phyloP scores from a whole-genome alignment of 2,797 vertebrate species.

The Mionectes olivaceus region DNA sequence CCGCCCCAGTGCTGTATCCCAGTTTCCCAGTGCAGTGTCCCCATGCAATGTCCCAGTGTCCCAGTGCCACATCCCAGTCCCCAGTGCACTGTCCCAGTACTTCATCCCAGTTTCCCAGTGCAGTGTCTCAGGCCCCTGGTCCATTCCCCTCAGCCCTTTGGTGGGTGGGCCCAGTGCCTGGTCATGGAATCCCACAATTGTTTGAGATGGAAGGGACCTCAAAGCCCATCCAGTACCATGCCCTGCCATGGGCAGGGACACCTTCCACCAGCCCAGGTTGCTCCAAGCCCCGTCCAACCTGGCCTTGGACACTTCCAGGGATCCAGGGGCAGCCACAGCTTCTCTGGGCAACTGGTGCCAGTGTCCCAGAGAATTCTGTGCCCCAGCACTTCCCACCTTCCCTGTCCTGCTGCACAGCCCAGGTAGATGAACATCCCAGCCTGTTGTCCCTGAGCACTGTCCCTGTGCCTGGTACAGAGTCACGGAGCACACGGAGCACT shows the following conservation, averaged over 20 bases:
- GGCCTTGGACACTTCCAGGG: not conserved
- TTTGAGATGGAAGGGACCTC: no score
- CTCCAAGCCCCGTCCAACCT: fast-evolving
- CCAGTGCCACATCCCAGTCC: not conserved
- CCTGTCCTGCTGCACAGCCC: not conserved
- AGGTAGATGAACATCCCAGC: not conserved
- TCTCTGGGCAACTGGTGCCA: not conserved
- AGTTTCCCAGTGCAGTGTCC: not conserved
- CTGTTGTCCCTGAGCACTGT: not conserved
- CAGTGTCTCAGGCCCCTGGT: no score
- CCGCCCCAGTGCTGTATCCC: not conserved
- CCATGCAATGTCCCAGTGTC: no score
- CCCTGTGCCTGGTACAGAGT: not conserved
- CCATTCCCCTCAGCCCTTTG: no score
- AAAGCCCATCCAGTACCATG: not conserved
- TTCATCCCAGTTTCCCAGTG: no score
- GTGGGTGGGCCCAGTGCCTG: no score
- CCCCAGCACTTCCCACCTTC: not conserved
- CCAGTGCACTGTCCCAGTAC: no score
- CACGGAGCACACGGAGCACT: fast-evolving
- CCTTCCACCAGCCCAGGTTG: fast-evolving
- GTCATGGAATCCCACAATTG: no score
- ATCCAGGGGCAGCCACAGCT: not conserved
- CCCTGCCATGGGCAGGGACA: not conserved
- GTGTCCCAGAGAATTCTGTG: not conserved